Evolutionary conservation across 2,797 vertebrate genomes (phyloP).

Genomic region (Lepilemur ruficaudatus): DNA sequence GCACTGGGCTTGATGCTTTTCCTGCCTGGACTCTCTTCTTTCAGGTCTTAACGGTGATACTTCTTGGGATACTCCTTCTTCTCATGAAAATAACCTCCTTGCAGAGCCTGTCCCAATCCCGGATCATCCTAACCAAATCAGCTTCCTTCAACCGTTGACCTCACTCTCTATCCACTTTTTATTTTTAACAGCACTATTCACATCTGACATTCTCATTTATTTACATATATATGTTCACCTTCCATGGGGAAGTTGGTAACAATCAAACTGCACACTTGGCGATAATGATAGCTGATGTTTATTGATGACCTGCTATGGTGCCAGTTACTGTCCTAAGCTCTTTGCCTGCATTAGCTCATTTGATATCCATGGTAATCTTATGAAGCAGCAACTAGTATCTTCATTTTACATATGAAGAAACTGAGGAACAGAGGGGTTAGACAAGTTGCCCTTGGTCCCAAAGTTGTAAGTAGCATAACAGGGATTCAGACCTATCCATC

Average conservation of each 20-base stretch:
- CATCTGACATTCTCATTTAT: neutral
- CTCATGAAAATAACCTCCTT: neutral
- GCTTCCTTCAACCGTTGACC: neutral
- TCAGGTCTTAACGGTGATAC: neutral
- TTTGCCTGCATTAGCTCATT: neutral
- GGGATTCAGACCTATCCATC: neutral
- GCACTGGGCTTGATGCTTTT: neutral
- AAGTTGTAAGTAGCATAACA: neutral
- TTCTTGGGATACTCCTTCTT: fast-evolving
- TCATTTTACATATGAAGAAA: neutral
- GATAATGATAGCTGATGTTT: neutral
- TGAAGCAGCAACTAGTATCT: neutral
- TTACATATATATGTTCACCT: neutral
- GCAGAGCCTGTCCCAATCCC: too few relatives aligned
- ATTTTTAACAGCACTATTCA: neutral
- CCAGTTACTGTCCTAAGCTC: neutral
- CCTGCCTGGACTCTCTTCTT: neutral
- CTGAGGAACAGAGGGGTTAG: neutral
- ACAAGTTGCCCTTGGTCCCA: neutral
- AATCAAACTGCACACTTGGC: neutral
- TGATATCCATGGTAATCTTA: neutral
- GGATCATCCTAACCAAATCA: neutral
- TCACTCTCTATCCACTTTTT: neutral
- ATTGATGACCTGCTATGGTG: neutral
- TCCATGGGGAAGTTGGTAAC: neutral